Evolutionary conservation across 2,797 vertebrate genomes (phyloP), one percentile per base, ranked within the genome.

Genomic region (Cetoscarus ocellatus): DNA sequence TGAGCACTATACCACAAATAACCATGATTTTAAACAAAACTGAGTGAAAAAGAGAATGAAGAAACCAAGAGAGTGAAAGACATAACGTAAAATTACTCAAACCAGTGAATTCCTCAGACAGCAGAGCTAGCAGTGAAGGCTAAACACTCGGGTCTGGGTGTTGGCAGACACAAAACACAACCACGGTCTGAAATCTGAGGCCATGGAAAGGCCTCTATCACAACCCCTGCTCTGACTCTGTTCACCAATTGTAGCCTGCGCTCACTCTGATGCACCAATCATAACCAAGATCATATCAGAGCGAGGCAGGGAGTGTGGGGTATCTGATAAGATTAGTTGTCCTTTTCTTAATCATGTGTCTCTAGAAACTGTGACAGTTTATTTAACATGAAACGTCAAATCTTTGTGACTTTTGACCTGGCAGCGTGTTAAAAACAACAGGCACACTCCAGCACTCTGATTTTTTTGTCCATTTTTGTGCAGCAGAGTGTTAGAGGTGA

Each of bases 81-180:
- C 75, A 85, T 57, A 90, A 88, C 77, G 65, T 67, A 86, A 83
- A 88, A 88, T 82, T 71, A 87, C 81, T 83, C 53, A 61, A 82
- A 73, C 68, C 75, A 58, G 71, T 88, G 84, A 91, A 93, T 92
- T 92, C 90, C 86, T 92, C 68, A 75, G 86, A 90, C 89, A 80
- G 85, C 86, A 86, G 86, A 89, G 80, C 80, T 68, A 82, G 73
- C 83, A 50, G 80, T 70, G 84, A 90, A 88, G 87, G 88, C 78
- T 92, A 89, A 91, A 90, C 91, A 86, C 78, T 71, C 70, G 80
- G 9, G 80, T 86, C 81, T 67, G 87, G 76, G 89, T 91, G 89
- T 90, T 91, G 90, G 87, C 87, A 92, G 88, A 91, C 86, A 88
- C 56, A 80, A 81, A 88, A 82, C 88, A 88, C 77, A 35, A 10